phyloP scores from a whole-genome alignment of 2,113 vertebrate genomes.

The Protobothrops mucrosquamatus region DNA sequence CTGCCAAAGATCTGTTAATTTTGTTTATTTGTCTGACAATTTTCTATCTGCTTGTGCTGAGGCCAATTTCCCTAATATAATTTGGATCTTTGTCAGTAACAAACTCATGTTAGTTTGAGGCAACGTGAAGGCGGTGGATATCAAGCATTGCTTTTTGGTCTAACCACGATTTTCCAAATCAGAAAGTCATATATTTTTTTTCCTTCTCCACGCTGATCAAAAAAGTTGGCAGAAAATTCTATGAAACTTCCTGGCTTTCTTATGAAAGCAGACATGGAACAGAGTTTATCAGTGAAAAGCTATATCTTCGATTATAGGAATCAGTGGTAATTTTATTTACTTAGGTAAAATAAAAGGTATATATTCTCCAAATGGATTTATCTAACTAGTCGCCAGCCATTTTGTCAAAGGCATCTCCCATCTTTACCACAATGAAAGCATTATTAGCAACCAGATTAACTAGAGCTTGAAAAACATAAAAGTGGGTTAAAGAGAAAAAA shows the following conservation, averaged over 20 bases:
- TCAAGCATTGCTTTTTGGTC: neutral
- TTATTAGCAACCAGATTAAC: neutral
- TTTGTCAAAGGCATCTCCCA: neutral
- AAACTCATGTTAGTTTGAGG: neutral
- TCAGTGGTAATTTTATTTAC: neutral
- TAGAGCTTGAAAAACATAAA: neutral
- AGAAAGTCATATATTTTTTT: neutral
- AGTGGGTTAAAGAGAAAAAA: neutral
- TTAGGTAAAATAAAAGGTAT: neutral
- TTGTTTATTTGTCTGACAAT: neutral
- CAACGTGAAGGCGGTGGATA: too few species aligned
- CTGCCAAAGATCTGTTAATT: neutral
- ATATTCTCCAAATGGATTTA: neutral
- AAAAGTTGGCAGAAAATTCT: conserved; percentile 20
- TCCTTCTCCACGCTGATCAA: neutral
- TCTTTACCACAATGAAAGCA: neutral
- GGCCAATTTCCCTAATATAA: neutral
- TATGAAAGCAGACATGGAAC: neutral
- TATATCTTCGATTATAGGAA: neutral
- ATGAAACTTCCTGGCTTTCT: neutral
- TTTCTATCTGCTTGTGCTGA: neutral
- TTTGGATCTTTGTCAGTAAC: neutral
- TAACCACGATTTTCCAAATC: neutral
- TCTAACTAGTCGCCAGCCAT: neutral
- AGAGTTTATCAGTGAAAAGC: neutral